Base-by-base conservation (phyloP, 2,797 vertebrate species). In the Anguilla megastoma region DNA sequence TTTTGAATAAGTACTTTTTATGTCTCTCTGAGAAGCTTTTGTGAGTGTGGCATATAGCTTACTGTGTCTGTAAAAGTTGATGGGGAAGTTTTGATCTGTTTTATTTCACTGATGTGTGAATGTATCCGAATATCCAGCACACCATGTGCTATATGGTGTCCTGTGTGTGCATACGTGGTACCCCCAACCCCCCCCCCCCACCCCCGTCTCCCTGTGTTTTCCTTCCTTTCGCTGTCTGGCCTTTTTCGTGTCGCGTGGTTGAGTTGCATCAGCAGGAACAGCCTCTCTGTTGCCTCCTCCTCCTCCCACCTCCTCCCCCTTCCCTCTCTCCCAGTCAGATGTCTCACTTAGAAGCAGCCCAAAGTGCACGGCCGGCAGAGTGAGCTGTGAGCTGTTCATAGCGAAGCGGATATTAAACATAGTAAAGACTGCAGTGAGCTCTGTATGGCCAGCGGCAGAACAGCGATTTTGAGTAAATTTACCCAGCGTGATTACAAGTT, bases 191-290 rank as follows among this genome's bases (percentile, higher is more conserved):
- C 60, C 33, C 74, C 58, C 74, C 60, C 33, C 66, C 82, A 27
- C 58, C 54, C 6, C 54, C 30, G 1, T 84, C 33, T 84, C 58
- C 14, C 41, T 30, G 24, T 45, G 24, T 45, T 21, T 63, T 80
- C 54, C 9, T 71, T 88, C 86, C 85, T 71, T 30, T 86, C 85
- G 84, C 89, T 86, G 87, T 87, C 90, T 88, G 90, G 88, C 89
- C 88, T 83, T 90, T 91, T 91, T 87, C 76, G 86, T 63, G 88
- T 60, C 86, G 48, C 85, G 82, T 88, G 86, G 88, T 89, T 88
- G 84, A 87, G 89, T 91, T 91, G 92, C 91, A 89, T 90, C 92
- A 90, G 89, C 90, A 16, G 50, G 87, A 45, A 45, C 83, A 80
- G 80, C 66, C 80, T 86, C 85, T 76, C 45, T 71, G 87, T 66